Base-by-base conservation (phyloP, 2,797 vertebrate genomes). In the Antennarius maculatus region DNA sequence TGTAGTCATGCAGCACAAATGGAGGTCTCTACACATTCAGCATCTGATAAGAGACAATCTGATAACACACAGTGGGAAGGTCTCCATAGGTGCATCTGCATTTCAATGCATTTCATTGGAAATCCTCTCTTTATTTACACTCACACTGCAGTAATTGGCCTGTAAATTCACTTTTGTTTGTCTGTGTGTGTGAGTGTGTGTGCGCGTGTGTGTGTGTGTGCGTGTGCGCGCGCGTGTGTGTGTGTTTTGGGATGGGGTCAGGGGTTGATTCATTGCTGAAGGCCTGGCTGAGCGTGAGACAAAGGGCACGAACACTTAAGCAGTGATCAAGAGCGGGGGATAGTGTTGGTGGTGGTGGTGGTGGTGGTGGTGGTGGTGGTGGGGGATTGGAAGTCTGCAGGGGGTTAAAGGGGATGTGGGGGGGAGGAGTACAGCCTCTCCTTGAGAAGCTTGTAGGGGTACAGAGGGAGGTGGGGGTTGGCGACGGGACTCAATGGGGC, bases 381-480 rank as follows among this genome's bases (percentile, higher is more conserved):
- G 60, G 54, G 76, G 71, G n/a, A 61, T 68, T 79, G 61, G 60
- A 70, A 78, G 67, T 78, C 82, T 86, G 75, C 77, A 65, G 78
- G 77, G 82, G 85, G 86, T 88, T 85, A 82, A 85, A 85, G 80
- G 83, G 72, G 76, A 68, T 8, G 23, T 23, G 23, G 48, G 81
- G 85, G 88, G 88, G 74, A 62, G 75, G 86, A 86, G 81, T 70
- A 81, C 84, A 80, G 73, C 64, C 64, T 64, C 77, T 71, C 55
- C 68, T 46, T 63, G 80, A 76, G 85, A 75, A 74, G 86, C 81
- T 81, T 61, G 58, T 7, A 27, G 27, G 50, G 77, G 76, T 29
- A 50, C 18, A 57, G 29, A 46, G 28, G 52, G 58, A 16, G 66
- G 45, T 47, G 77, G 81, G 74, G 79, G 77, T 54, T 52, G 64